A percentile compares a stretch with the other conserved stretches of the same genome.
phyloP scores from a whole-genome alignment of 2,797 vertebrate genomes.

The Gallinago nigripennis region DNA sequence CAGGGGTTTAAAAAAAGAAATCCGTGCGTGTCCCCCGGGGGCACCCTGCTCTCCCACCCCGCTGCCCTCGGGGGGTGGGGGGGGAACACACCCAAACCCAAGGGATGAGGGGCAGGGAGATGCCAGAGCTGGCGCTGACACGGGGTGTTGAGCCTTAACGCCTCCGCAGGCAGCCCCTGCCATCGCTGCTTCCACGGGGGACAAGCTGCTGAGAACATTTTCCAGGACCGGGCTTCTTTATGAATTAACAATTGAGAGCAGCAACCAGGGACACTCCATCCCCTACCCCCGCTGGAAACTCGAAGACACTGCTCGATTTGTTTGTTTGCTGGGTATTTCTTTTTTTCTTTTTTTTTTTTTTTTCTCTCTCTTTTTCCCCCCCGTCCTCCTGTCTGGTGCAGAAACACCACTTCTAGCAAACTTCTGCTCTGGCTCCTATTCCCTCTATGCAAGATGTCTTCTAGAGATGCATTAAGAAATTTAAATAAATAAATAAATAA shows the following conservation, averaged over 20 bases:
- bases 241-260: slow-evolving; percentile 38
- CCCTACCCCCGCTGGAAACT: slow-evolving; percentile 22
- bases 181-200: neutral
- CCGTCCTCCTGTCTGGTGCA: neutral
- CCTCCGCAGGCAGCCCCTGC: neutral
- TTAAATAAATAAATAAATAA: neutral
- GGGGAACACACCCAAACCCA: neutral
- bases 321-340: neutral
- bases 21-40: neutral
- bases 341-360: neutral
- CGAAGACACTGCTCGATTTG: slow-evolving; percentile 31
- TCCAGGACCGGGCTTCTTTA: slow-evolving; percentile 26
- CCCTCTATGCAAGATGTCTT: neutral
- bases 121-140: neutral
- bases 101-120: neutral
- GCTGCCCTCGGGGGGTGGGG: neutral
- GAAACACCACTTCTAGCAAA: slow-evolving; percentile 17
- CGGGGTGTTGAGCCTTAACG: neutral
- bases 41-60: neutral
- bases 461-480: neutral
- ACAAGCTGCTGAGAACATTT: neutral
- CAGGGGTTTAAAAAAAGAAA: no score
- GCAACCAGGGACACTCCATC: slow-evolving; percentile 1
- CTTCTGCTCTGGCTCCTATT: neutral
- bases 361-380: no score